Evolutionary conservation across 1,140 invertebrate genomes (phyloP).

Genomic region (Papilio xuthus): DNA sequence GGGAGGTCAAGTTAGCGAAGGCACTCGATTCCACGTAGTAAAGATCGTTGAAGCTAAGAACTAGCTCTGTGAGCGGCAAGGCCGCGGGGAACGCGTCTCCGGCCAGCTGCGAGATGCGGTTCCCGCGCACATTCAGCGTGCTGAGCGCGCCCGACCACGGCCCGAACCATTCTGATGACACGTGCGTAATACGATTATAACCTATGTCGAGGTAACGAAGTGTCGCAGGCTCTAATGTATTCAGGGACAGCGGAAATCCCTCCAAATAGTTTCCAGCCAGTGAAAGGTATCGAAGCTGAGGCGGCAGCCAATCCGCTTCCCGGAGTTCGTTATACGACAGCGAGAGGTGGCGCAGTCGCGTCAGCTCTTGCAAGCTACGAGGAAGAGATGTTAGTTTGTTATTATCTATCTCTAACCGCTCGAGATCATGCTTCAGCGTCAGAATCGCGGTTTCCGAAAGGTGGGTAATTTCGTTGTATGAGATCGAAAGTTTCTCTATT

Average conservation of each 20-base stretch:
- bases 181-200: slow-evolving; percentile 89
- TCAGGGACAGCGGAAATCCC: slow-evolving; percentile 84
- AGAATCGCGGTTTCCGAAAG: slow-evolving; percentile 85
- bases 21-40: slow-evolving; percentile 86
- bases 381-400: slow-evolving; percentile 87
- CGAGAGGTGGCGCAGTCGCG: slow-evolving; percentile 87
- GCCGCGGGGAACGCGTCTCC: slow-evolving; percentile 86
- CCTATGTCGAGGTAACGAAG: slow-evolving; percentile 90
- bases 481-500: slow-evolving; percentile 87
- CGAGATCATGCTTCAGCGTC: slow-evolving; percentile 85
- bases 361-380: slow-evolving; percentile 83
- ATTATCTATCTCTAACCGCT: slow-evolving; percentile 90
- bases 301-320: slow-evolving; percentile 73
- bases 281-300: slow-evolving; percentile 86
- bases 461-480: slow-evolving; percentile 86
- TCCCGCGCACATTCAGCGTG: slow-evolving; percentile 90
- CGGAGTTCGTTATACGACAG: slow-evolving; percentile 88
- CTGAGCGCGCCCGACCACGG: slow-evolving; percentile 88
- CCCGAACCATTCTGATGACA: slow-evolving; percentile 86
- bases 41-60: slow-evolving; percentile 92
- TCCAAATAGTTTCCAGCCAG: slow-evolving; percentile 88
- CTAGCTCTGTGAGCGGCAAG: slow-evolving; percentile 88
- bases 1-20: slow-evolving; percentile 85
- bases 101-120: slow-evolving; percentile 87
- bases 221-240: slow-evolving; percentile 83